These are phyloP conservation scores for Eumacrocentrus americanus DNA, from an alignment of 2,888 invertebrate genomes.

Conservation along the genomic window DNA sequence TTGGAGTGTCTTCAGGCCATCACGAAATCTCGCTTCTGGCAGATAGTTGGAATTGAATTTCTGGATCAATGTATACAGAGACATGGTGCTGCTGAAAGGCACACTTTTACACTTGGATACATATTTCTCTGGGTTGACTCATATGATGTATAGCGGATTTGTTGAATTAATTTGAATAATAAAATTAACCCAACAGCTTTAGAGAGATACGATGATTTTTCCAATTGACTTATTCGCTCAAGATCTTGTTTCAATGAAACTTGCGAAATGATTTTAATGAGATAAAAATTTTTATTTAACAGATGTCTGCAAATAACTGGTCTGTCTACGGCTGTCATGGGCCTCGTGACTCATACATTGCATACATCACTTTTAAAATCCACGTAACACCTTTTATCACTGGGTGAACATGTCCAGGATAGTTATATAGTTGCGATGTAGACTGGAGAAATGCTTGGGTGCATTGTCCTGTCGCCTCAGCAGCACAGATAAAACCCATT, in stretches of 20 bases:
- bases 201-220: not conserved
- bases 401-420: too few species aligned
- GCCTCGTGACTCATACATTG: too few species aligned
- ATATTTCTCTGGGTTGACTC: not conserved
- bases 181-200: not conserved
- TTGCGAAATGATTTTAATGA: not conserved
- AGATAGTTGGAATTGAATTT: constrained; percentile 11
- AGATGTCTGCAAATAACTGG: too few species aligned
- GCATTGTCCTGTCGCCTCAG: constrained; percentile 41
- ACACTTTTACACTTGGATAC: constrained; percentile 1
- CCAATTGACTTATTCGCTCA: not conserved
- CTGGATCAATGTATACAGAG: not conserved
- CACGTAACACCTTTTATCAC: too few species aligned
- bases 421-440: too few species aligned
- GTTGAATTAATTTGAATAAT: constrained; percentile 10
- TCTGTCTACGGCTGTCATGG: too few species aligned
- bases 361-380: too few species aligned
- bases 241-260: not conserved
- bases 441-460: too few species aligned
- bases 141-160: not conserved
- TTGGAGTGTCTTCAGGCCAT: not conserved
- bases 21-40: constrained; percentile 5
- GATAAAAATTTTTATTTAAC: too few species aligned
- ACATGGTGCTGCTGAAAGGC: not conserved
- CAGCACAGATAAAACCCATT: constrained; percentile 12